A percentile compares a stretch with the other conserved stretches of the same genome.
These are phyloP conservation scores for Trachelus stipa DNA, from an alignment of 2,888 invertebrate genomes.

Conservation along the genomic window DNA sequence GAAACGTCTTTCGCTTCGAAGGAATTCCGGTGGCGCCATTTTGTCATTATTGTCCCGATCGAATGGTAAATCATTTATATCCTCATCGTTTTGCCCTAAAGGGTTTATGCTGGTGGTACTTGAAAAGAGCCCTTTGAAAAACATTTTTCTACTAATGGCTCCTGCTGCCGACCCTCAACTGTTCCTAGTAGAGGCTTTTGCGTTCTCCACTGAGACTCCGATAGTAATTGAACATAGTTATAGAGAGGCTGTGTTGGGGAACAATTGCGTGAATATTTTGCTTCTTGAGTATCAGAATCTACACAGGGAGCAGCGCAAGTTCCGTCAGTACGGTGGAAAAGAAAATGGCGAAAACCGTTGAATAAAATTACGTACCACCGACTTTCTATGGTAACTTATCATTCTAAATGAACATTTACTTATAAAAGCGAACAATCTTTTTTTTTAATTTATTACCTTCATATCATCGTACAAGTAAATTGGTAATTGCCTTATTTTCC, in stretches of 20 bases:
- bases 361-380: neutral
- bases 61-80: constrained; percentile 54
- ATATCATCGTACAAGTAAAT: neutral
- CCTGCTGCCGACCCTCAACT: constrained; percentile 43
- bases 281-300: neutral
- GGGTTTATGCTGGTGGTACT: constrained; percentile 53
- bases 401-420: neutral
- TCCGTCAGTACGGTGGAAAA: constrained; percentile 36
- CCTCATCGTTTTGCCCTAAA: constrained; percentile 42
- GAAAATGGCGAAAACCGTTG: constrained; percentile 37
- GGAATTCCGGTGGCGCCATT: constrained; percentile 47
- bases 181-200: constrained; percentile 26
- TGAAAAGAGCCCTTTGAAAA: constrained; percentile 59
- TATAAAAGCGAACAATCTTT: neutral
- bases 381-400: neutral
- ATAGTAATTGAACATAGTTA: constrained; percentile 46
- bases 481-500: neutral
- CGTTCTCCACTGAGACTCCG: constrained; percentile 9
- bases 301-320: neutral
- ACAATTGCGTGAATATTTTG: neutral
- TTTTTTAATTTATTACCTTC: neutral
- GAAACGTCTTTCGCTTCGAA: neutral
- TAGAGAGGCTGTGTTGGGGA: neutral
- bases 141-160: constrained; percentile 66
- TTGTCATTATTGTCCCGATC: constrained; percentile 60